Evolutionary conservation across 2,888 invertebrate genomes (phyloP), one percentile per base, ranked within the genome.

Genomic region (Volucella zonaria): DNA sequence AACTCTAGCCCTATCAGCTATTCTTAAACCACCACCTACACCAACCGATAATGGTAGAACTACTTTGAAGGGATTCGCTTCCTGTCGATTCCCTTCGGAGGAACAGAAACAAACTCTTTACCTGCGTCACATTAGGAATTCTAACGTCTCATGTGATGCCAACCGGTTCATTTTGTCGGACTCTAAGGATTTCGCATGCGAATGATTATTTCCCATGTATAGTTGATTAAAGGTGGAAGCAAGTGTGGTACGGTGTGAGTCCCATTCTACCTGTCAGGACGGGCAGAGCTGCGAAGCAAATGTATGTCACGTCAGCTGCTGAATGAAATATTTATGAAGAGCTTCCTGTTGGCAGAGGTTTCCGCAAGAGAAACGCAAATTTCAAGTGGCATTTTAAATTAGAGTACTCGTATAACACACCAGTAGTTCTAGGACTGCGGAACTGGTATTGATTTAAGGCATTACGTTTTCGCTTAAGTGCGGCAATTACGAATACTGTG

Each of bases 331-430:
- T 83, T 64, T 64, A 83, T 83, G 74, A 70, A 74, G 64, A 74
- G 43, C 79, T 83, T 82, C 74, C 79, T 68, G 64, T 14, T 64
- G 59, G 45, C 42, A 70, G 51, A 43, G 62, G 31, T 74, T 49
- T 49, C 54, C 66, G 71, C 52, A 59, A 47, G 56, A 74, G 58
- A 12, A 66, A 74, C 52, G 67, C 68, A 68, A 59, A 45, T 54
- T 70, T 83, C 79, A 83, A 83, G 79, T 70, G 74, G 79, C 74
- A 83, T 83, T 79, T 83, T 83, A 83, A 83, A 83, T 83, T 70
- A 82, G 31, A 31, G 82, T 58, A 23, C 18, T 23, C 18, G 18
- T 23, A 52, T 51, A 52, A 43, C 31, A 68, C 73, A 70, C 31
- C 40, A 40, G 14, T 42, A 40, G 8, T 6, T 11, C 12, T 8